Evolutionary conservation across 2,888 invertebrate species (phyloP), one percentile per base, ranked within the genome.

Genomic region (Ophion slaviceki): DNA sequence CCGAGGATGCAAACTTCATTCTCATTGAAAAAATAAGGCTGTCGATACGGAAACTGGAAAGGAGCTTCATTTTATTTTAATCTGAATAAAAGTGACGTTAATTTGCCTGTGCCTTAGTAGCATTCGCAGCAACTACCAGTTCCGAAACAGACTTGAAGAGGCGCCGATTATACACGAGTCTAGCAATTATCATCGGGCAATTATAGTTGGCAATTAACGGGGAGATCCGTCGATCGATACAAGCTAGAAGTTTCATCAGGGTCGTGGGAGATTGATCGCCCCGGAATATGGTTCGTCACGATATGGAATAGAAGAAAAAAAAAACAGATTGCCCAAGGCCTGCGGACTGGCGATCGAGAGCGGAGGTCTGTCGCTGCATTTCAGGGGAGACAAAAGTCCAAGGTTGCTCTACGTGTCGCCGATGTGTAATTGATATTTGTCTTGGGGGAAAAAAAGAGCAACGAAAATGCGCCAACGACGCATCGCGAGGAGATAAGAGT

Each of bases 101-200:
- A 53, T 57, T 57, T 20, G 32, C 17, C 7, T 24, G 3, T 14
- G 24, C 28, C 10, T 36, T 5, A 20, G 24, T 61, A 61, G 40
- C 24, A 70, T 79, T 66, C 59, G 10, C 45, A 45, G 71, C 14
- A 82, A 76, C 64, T 64, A 62, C 70, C 14, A 24, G 17, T 24
- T 11, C 59, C 53, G 7, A 72, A 72, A 80, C 32, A 2, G 66
- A 66, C 80, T 66, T 77, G 71, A 80, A 80, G 77, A 76, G 67
- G 61, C 28, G 11, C 67, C 40, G 53, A 61, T 67, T 76, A 80
- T 28, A 62, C 0, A 66, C 45, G 40, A 62, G 74, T 24, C 24
- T 40, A 4, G 17, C 68, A 74, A 85, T 85, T 81, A 74, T 74
- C 17, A n/a, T n/a, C 24, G 36, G 3, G 17, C 68, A 74, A 85